These are phyloP conservation scores for Drosophila subquinaria DNA, from an alignment of 2,888 invertebrate species.

Conservation along the genomic window DNA sequence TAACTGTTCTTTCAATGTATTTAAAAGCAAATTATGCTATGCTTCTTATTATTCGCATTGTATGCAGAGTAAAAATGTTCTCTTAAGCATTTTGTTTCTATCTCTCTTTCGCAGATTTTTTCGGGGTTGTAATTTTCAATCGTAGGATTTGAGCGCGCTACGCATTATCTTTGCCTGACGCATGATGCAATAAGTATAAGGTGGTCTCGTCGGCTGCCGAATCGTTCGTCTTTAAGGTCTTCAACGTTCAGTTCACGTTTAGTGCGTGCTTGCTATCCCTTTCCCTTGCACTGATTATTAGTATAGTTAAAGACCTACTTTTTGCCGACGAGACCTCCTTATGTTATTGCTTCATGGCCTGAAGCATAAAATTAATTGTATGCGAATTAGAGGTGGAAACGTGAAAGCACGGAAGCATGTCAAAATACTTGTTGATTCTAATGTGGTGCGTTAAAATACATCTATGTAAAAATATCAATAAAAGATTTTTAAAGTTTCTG, in stretches of 20 bases:
- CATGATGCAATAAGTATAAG: too few relatives aligned
- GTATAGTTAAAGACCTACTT: too few relatives aligned
- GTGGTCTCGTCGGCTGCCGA: too few relatives aligned
- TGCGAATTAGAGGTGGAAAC: constrained; percentile 30
- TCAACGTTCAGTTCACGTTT: too few relatives aligned
- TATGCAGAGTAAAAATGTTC: neutral
- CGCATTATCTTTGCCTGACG: constrained; percentile 23
- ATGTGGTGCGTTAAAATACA: neutral
- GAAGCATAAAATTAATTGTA: too few relatives aligned
- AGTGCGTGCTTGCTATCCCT: too few relatives aligned
- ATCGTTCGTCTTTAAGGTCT: too few relatives aligned
- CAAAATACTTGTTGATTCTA: constrained; percentile 45
- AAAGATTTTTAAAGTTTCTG: neutral
- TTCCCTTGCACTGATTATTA: too few relatives aligned
- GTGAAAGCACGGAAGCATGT: neutral
- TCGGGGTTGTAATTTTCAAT: constrained; percentile 16
- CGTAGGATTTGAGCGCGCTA: constrained; percentile 15
- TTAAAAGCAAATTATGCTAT: neutral
- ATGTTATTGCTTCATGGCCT: too few relatives aligned
- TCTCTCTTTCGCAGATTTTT: constrained; percentile 8
- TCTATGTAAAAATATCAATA: neutral
- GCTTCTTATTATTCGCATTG: neutral
- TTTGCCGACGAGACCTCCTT: too few relatives aligned
- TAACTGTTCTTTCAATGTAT: neutral
- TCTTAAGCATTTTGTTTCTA: constrained; percentile 11